Percentiles rank a stretch among this genome's conserved stretches.
These are phyloP conservation scores for Myrmecobius fasciatus DNA, from an alignment of 2,113 vertebrate species.

Conservation along the genomic window DNA sequence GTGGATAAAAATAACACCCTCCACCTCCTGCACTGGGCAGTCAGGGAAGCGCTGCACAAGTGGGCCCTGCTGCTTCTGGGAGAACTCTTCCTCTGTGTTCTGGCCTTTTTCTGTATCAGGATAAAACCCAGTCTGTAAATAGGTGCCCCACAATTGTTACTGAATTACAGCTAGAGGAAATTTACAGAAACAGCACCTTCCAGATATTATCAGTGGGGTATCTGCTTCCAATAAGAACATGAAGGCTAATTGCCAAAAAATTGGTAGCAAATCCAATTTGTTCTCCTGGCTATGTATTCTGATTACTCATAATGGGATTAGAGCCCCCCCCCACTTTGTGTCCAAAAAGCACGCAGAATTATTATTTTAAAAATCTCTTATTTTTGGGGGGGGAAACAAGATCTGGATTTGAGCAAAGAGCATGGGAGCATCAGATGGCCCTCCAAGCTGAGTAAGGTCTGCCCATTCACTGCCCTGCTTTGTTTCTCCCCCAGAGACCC, in stretches of 20 bases:
- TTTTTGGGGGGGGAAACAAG: neutral
- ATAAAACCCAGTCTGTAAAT: neutral
- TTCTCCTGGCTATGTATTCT: neutral
- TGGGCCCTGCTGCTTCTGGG: neutral
- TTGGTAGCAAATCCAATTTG: neutral
- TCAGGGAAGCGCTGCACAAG: conserved; percentile 8
- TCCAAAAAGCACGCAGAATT: neutral
- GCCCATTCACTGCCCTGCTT: neutral
- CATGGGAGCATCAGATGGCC: neutral
- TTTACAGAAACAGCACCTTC: neutral
- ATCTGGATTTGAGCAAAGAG: neutral
- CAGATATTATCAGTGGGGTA: neutral
- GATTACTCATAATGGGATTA: neutral
- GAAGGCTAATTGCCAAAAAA: neutral
- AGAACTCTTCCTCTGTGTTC: neutral
- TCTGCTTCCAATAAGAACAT: neutral
- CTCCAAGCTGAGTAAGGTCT: neutral
- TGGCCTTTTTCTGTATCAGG: neutral
- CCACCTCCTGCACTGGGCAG: neutral
- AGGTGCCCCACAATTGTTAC: conserved; percentile 4
- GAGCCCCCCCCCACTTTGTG: neutral
- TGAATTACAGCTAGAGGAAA: neutral
- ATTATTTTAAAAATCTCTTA: neutral
- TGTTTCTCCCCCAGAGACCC: neutral
- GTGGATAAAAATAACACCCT: neutral